Evolutionary conservation across 2,888 invertebrate genomes (phyloP).

Genomic region (Drymonia ruficornis): DNA sequence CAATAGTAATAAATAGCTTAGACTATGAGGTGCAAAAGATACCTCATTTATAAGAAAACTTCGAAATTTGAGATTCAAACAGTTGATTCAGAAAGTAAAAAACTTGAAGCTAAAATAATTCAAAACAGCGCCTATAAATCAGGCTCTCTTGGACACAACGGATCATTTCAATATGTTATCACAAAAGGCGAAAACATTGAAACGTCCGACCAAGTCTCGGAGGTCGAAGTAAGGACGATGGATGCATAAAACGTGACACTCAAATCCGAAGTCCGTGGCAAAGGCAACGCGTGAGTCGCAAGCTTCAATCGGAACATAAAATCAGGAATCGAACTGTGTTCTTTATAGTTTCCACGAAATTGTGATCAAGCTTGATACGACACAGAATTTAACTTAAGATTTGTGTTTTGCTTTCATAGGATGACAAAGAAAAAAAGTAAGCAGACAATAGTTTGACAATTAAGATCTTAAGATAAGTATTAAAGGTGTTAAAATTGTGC

Average conservation of each 20-base stretch:
- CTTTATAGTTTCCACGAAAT: background rate
- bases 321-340: constrained; percentile 21
- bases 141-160: background rate
- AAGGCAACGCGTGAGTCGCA: constrained; percentile 26
- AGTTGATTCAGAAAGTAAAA: too few species aligned
- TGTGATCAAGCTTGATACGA: background rate
- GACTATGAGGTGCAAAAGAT: too few species aligned
- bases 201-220: constrained; percentile 17
- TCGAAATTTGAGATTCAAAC: too few species aligned
- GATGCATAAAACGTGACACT: constrained; percentile 50
- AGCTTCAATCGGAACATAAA: constrained; percentile 32
- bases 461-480: too few species aligned
- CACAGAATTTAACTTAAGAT: background rate
- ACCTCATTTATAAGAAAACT: too few species aligned
- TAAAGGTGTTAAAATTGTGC: too few species aligned
- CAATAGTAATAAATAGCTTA: too few species aligned
- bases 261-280: constrained; percentile 29
- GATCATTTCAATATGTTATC: constrained; percentile 4
- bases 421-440: background rate
- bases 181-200: constrained; percentile 14
- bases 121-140: background rate
- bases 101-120: background rate
- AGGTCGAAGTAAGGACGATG: constrained; percentile 22
- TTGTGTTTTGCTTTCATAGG: background rate
- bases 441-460: too few species aligned